Evolutionary conservation across 2,888 invertebrate species (phyloP), one percentile per base, ranked within the genome.

Genomic region (Pseudoips prasinana): DNA sequence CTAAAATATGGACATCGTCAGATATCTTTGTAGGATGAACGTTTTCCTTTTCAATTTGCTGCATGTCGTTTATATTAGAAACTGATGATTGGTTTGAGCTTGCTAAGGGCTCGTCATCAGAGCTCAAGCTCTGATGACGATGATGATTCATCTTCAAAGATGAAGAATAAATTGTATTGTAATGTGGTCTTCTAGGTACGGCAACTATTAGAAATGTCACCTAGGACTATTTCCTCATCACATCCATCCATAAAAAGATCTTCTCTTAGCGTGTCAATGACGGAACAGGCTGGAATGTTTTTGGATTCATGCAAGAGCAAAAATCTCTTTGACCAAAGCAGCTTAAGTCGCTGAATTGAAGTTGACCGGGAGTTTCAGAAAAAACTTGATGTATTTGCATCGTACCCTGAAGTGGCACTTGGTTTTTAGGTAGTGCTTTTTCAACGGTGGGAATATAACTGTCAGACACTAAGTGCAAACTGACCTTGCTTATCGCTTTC

Each of bases 1-100:
- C 17, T 22, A 33, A 11, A 14, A 27, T 10, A 17, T 22, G 22
- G 5, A 27, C 27, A 8, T 19, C 25, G 17, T 17, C 19, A 19
- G 27, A 28, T n/a, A n/a, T n/a, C n/a, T n/a, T n/a, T n/a, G n/a
- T n/a, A 10, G 29, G 20, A 34, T 34, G 34, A 29, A 34, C 28
- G 8, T 29, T 34, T 34, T 34, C 29, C 20, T 34, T 34, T 8
- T 34, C 11, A 24, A 33, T 33, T 19, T 18, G 10, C 18, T 18
- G 17, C 18, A 10, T 22, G 22, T 25, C 8, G 1, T 27, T 27
- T 33, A 22, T 33, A 26, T 33, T 33, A 26, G 26, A 33, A 14
- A 26, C 17, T 8, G 22, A 22, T 4, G 22, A 7, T 22, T 4
- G 8, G 14, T 3, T 5, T 3, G 5, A 14, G 14, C 5, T 14